Evolutionary conservation across 92 coral and sea anemone species (phyloP).

Genomic region (Galaxea fascicularis): DNA sequence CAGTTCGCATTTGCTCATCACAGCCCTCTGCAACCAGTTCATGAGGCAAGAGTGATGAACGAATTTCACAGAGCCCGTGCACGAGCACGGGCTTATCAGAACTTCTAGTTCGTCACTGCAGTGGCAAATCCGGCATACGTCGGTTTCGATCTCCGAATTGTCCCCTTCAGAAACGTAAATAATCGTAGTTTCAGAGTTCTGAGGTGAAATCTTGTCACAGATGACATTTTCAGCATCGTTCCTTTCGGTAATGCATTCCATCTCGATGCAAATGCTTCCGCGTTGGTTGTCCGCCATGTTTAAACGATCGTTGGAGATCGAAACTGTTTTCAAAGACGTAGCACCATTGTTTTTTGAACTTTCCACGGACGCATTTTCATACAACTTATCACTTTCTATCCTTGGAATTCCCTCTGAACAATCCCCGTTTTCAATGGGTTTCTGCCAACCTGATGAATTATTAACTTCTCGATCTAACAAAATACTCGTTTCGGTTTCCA

Average conservation of each 20-base stretch:
- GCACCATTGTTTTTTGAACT: not conserved
- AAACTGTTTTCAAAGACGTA: too few species aligned
- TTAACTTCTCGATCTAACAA: conserved; percentile 11
- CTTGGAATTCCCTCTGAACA: not conserved
- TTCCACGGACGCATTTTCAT: not conserved
- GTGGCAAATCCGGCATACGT: conserved; percentile 93
- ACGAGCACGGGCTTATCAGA: conserved; percentile 91
- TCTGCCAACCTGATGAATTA: not conserved
- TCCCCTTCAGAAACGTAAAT: conserved; percentile 38
- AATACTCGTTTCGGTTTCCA: conserved; percentile 1
- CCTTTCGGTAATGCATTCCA: not conserved
- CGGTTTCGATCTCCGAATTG: conserved; percentile 47
- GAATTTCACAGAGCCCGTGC: conserved; percentile 91
- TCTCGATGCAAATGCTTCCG: conserved; percentile 23
- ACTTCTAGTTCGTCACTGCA: conserved; percentile 76
- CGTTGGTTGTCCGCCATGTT: conserved; percentile 18
- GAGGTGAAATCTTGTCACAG: conserved; percentile 3
- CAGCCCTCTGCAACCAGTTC: conserved; percentile 93
- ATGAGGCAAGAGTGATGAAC: conserved; percentile 92
- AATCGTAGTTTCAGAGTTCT: not conserved
- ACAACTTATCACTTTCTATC: conserved; percentile 5
- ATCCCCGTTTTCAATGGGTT: not conserved
- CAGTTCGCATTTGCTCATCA: conserved; percentile 91
- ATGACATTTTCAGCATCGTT: not conserved
- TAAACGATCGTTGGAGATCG: not conserved